Conservation (phyloP, 2,888 invertebrate genomes). For the Octodonta nipae region DNA sequence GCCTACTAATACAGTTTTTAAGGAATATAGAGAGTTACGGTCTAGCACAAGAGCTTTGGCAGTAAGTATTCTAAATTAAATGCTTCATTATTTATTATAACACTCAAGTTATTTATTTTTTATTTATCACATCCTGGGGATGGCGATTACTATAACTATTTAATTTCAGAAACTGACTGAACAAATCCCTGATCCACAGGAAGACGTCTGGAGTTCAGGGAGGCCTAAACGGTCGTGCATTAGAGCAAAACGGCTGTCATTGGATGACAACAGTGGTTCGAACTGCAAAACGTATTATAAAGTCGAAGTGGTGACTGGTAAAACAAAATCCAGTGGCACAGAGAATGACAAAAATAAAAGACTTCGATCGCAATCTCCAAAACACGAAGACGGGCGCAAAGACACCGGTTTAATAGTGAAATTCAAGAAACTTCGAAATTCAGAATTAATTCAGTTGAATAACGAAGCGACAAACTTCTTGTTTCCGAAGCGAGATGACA, state of each 20-base stretch:
- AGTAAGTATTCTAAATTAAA: slow-evolving; percentile 20
- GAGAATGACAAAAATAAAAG: slow-evolving; percentile 12
- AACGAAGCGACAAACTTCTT: slow-evolving; percentile 80
- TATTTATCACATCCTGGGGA: too few relatives aligned
- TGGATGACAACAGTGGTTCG: slow-evolving; percentile 41
- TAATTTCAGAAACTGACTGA: slow-evolving; percentile 20
- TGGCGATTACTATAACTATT: too few relatives aligned
- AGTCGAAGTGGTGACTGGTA: slow-evolving; percentile 57
- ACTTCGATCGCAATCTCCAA: slow-evolving; percentile 14
- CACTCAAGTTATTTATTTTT: too few relatives aligned
- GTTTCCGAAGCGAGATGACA: slow-evolving; percentile 58
- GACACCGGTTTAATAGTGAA: slow-evolving; percentile 44
- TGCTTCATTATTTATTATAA: too few relatives aligned
- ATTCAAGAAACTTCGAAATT: slow-evolving; percentile 58
- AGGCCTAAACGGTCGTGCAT: slow-evolving; percentile 29
- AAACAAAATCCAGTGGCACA: slow-evolving; percentile 31
- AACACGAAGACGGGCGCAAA: slow-evolving; percentile 17
- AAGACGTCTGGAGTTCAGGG: slow-evolving; percentile 31
- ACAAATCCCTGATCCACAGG: slow-evolving; percentile 11
- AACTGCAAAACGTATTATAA: slow-evolving; percentile 49
- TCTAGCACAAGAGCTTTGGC: slow-evolving; percentile 26
- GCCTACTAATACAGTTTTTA: slow-evolving; percentile 13
- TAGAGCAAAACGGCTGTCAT: slow-evolving; percentile 30
- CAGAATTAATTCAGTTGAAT: slow-evolving; percentile 61
- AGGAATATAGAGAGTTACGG: slow-evolving; percentile 26